Base-by-base conservation (phyloP, 1,140 invertebrate species). In the Paraescarpia echinospica region DNA sequence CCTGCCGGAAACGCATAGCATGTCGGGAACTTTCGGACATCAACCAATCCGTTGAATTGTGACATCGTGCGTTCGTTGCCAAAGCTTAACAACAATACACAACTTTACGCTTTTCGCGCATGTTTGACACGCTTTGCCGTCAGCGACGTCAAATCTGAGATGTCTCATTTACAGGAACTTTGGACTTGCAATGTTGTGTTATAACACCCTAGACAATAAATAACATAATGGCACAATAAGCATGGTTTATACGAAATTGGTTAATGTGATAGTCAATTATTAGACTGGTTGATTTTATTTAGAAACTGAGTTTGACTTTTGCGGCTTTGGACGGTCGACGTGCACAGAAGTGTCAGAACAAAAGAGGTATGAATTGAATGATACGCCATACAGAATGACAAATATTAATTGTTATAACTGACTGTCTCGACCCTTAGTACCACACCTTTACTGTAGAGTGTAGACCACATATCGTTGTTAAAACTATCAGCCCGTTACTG, bases 31-130 rank as follows among this genome's bases (percentile, higher is more conserved):
- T 31, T 4, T 77, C 12, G 59, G 22, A 77, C 59, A 27, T 5
- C 22, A 31, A 77, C 59, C 59, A 77, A 77, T 77, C 59, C 2
- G 8, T 77, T 77, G 59, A 77, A 77, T 77, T 77, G 59, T 77
- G 8, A 12, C 59, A 77, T 77, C 59, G 22, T 77, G 59, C 59
- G 59, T 77, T 77, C 59, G 59, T 77, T 77, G 59, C 59, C 59
- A 77, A 77, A 77, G 59, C 59, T 77, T 77, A 77, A 77, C 59
- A 77, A 77, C 59, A 77, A 77, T 77, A 77, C 59, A 77, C 59
- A 77, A 77, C 59, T 77, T 27, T 77, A 4, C 59, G 4, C 22
- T 18, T 77, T 77, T 22, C 0, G 59, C 59, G 59, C 8, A 77
- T 77, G 59, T 77, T 77, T 77, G 59, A 27, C 59, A 77, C 59